Percentiles rank a stretch among this genome's conserved stretches.
Conservation (phyloP, 2,113 vertebrate species). For the Sisor rabdophorus region DNA sequence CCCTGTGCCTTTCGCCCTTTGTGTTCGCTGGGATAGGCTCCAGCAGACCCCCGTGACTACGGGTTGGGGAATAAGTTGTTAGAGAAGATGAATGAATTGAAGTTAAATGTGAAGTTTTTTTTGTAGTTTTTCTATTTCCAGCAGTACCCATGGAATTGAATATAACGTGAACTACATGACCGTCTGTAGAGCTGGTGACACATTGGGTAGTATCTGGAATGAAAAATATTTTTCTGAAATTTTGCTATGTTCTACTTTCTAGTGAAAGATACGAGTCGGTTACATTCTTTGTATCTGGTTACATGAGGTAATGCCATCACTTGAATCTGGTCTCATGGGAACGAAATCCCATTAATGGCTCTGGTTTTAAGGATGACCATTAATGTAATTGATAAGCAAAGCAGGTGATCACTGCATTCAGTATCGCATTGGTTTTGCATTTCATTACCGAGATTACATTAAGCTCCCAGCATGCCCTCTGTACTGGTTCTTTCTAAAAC, state of each 20-base stretch:
- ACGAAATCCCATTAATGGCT: background rate
- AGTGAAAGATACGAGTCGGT: background rate
- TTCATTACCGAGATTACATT: slow-evolving; percentile 19
- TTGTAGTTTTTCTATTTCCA: too few relatives aligned
- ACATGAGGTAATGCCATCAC: background rate
- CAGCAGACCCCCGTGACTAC: too few relatives aligned
- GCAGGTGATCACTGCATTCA: slow-evolving; percentile 28
- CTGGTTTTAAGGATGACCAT: slow-evolving; percentile 1
- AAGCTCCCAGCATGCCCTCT: slow-evolving; percentile 11
- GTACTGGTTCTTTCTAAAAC: slow-evolving; percentile 6
- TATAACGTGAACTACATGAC: background rate
- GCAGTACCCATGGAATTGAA: background rate
- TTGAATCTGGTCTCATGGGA: background rate
- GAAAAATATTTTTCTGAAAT: background rate
- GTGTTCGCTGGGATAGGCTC: too few relatives aligned
- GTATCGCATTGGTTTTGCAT: background rate
- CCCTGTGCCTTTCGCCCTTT: too few relatives aligned
- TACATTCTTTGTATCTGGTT: background rate
- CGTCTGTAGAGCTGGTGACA: background rate
- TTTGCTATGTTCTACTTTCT: slow-evolving; percentile 3
- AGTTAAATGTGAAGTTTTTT: too few relatives aligned
- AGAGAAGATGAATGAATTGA: too few relatives aligned
- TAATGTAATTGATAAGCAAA: slow-evolving; percentile 23
- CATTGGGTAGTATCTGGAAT: background rate
- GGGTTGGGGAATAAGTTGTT: too few relatives aligned